Evolutionary conservation across 2,888 invertebrate species (phyloP).

Genomic region (Euzetes globulus): DNA sequence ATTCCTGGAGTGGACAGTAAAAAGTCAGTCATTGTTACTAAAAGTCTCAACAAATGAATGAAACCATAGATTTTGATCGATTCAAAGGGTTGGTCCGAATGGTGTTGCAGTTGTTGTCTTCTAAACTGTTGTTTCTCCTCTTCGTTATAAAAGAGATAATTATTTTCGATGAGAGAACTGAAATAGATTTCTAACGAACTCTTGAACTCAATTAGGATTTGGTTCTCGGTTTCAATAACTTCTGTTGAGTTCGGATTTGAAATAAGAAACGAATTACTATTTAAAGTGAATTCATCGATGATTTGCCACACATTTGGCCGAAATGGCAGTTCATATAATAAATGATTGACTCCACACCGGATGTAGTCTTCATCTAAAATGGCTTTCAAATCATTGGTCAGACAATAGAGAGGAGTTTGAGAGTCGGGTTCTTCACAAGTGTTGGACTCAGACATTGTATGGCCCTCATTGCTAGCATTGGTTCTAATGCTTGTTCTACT

Average conservation of each 20-base stretch:
- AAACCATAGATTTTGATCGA: slow-evolving; percentile 28
- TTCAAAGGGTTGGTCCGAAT: background rate
- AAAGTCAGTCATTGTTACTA: slow-evolving; percentile 30
- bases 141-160: slow-evolving; percentile 30
- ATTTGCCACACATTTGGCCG: background rate
- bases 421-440: slow-evolving; percentile 10
- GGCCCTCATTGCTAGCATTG: background rate
- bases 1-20: slow-evolving; percentile 27
- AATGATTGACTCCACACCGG: background rate
- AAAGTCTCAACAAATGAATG: slow-evolving; percentile 30
- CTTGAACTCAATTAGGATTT: slow-evolving; percentile 27
- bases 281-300: slow-evolving; percentile 9
- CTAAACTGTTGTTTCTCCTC: slow-evolving; percentile 11
- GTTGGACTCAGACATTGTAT: slow-evolving; percentile 12
- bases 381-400: slow-evolving; percentile 29
- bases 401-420: slow-evolving; percentile 3
- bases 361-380: slow-evolving; percentile 29
- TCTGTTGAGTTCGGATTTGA: background rate
- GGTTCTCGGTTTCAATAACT: background rate
- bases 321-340: slow-evolving; percentile 7
- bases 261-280: background rate
- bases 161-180: slow-evolving; percentile 23
- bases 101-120: background rate
- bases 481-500: background rate
- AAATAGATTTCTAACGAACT: slow-evolving; percentile 34